phyloP scores from a whole-genome alignment of 2,888 invertebrate genomes.

The Ischnura elegans region DNA sequence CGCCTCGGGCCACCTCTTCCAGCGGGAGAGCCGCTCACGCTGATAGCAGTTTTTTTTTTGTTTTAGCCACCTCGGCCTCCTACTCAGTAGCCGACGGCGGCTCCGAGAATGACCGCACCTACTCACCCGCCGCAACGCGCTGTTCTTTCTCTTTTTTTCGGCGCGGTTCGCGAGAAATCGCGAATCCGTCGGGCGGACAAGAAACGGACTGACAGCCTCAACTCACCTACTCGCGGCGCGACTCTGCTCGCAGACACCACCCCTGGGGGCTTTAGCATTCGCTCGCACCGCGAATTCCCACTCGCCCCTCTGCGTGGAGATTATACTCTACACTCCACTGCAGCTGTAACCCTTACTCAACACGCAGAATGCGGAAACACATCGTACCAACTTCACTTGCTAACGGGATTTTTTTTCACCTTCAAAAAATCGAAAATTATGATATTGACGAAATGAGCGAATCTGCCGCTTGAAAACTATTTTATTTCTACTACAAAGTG shows the following conservation, averaged over 20 bases:
- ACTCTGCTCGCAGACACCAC: neutral
- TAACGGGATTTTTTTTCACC: no score
- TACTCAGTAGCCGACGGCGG: constrained; percentile 2
- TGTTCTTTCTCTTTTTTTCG: neutral
- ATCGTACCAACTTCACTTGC: no score
- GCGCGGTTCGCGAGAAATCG: neutral
- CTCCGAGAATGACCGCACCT: neutral
- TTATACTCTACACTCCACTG: neutral
- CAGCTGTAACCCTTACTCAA: no score
- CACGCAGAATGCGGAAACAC: no score
- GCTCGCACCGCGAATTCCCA: no score
- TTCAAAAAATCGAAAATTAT: no score
- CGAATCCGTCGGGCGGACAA: neutral
- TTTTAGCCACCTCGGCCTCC: neutral
- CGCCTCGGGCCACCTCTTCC: neutral
- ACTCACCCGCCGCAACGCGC: neutral
- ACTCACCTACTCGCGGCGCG: neutral
- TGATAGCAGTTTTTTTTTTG: neutral
- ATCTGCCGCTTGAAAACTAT: no score
- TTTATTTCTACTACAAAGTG: no score
- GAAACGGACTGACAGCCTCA: neutral
- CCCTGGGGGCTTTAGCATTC: neutral
- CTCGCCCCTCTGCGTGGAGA: neutral
- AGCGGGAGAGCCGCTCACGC: neutral
- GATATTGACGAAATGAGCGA: no score